Base-by-base conservation (phyloP, 2,113 vertebrate genomes). In the Nycticebus coucang region DNA sequence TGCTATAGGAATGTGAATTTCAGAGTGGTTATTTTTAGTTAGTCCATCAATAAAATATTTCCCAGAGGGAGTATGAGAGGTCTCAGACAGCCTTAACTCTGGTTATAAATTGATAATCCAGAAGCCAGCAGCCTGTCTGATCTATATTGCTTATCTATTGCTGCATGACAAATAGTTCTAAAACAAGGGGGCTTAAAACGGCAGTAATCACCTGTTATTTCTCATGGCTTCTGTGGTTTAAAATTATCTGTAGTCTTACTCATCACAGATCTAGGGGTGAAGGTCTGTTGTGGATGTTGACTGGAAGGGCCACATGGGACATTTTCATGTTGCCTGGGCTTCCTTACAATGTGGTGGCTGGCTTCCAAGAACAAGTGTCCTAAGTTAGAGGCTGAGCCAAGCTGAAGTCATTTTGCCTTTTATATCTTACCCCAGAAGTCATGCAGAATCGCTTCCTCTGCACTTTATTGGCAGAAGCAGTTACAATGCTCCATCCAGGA, bases 1-100 rank as follows among this genome's bases (percentile, higher is more conserved):
- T 91, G 12, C 3, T 55, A 1, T 41, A 69, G 26, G 17, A 78
- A 62, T 87, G 30, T 62, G 14, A 95, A 80, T 5, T 86, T 41
- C 11, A 89, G 18, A 57, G 12, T 95, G 60, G 7, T 95, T 94
- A 86, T 55, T 97, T 96, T 26, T 22, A 74, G 19, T 30, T 21
- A 35, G 1, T 80, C 37, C 95, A 45, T 53, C 55, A 88, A 79
- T 83, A 79, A 92, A 88, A 66, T 41, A 53, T 35, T 91, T 10
- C 15, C 59, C 19, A 14, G 35, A 78, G 41, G 41, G 15, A 9
- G 4, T n/a, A 15, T 69, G 26, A 45, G 62, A 41, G 0, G 18
- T 77, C 19, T 89, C 57, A 89, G 4, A 37, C 5, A 64, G 18
- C 35, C 26, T 91, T 74, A 69, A 30, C 50, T 53, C 17, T 87